These are phyloP conservation scores for Elephas maximus DNA, from an alignment of 2,113 vertebrate genomes.

Conservation along the genomic window DNA sequence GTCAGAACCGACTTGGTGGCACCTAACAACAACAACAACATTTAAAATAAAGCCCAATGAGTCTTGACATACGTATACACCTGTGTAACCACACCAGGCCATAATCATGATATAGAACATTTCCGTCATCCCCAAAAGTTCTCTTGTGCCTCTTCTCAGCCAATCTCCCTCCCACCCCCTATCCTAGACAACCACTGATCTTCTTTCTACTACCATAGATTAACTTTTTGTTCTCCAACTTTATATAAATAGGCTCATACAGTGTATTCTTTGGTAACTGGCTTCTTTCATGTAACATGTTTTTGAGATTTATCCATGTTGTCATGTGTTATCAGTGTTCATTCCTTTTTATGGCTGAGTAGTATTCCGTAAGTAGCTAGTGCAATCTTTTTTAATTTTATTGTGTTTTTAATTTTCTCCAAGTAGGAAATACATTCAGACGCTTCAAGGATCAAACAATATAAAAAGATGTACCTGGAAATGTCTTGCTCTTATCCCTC, in stretches of 20 bases:
- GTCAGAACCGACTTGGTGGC: too few species aligned
- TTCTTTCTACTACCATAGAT: neutral
- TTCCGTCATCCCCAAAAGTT: neutral
- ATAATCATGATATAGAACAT: neutral
- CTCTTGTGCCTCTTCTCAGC: neutral
- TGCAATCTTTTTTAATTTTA: neutral
- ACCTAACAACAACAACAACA: too few species aligned
- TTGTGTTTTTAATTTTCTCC: neutral
- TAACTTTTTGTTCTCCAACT: neutral
- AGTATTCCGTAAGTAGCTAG: neutral
- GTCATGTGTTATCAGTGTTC: neutral
- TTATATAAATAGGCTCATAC: too few species aligned
- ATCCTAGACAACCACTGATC: neutral
- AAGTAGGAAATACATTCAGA: neutral
- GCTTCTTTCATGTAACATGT: too few species aligned
- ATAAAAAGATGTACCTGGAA: neutral
- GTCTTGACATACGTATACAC: neutral
- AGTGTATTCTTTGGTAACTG: too few species aligned
- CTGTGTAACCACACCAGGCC: too few species aligned
- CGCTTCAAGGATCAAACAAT: neutral
- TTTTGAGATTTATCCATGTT: too few species aligned
- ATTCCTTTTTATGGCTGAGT: neutral
- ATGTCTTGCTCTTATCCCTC: neutral
- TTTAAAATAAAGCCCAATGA: neutral
- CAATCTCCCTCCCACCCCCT: neutral